A percentile compares a stretch with the other conserved stretches of the same genome.
These are phyloP conservation scores for Arion vulgaris DNA, from an alignment of 1,140 invertebrate genomes.

Conservation along the genomic window DNA sequence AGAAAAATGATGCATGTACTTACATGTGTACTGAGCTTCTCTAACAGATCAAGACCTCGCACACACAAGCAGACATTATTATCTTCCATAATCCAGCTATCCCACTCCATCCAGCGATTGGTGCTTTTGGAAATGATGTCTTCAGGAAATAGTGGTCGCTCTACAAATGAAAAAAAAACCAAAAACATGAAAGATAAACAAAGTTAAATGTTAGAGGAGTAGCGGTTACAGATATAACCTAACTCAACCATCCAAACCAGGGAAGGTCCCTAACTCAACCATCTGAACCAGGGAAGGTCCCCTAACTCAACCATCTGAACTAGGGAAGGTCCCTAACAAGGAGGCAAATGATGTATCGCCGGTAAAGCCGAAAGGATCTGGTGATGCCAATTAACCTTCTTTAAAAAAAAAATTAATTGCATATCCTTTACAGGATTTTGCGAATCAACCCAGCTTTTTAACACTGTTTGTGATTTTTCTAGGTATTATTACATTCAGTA, in stretches of 20 bases:
- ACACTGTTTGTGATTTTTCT: too few species aligned
- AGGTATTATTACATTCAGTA: too few species aligned
- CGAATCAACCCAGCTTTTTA: too few species aligned
- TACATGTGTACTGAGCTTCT: conserved; percentile 46
- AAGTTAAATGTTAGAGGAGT: not conserved
- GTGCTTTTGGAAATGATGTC: conserved; percentile 82
- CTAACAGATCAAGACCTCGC: conserved; percentile 42
- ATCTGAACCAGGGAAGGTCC: too few species aligned
- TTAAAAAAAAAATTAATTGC: not conserved
- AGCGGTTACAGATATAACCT: not conserved
- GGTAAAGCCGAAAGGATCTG: too few species aligned
- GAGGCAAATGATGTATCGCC: too few species aligned
- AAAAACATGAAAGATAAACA: not conserved
- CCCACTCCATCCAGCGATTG: conserved; percentile 88
- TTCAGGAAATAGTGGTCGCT: conserved; percentile 83
- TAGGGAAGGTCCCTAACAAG: too few species aligned
- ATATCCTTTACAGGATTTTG: too few species aligned
- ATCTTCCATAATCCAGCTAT: conserved; percentile 73
- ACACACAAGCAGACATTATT: conserved; percentile 49
- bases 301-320: too few species aligned
- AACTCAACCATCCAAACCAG: too few species aligned
- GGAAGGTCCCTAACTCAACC: too few species aligned
- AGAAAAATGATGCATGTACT: conserved; percentile 20
- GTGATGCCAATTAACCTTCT: too few species aligned
- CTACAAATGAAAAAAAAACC: conserved; percentile 51